Evolutionary conservation across 2,888 invertebrate species (phyloP).

Genomic region (Lasioglossum zephyrum): DNA sequence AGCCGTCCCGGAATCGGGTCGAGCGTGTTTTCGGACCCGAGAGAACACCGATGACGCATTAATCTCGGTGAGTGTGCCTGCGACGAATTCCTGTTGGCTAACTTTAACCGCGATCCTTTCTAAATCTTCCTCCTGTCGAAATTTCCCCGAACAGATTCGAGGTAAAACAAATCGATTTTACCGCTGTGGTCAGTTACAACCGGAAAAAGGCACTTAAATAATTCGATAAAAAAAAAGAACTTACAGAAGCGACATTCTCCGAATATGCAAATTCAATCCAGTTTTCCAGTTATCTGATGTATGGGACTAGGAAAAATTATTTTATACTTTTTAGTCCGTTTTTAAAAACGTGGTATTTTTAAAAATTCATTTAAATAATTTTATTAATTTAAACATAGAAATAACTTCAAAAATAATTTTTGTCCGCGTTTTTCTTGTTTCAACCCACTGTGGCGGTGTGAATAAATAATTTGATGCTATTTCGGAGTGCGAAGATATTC

Average conservation of each 20-base stretch:
- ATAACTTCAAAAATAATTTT: too few species aligned
- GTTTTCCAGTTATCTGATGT: neutral
- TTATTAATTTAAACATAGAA: too few species aligned
- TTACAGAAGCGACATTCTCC: neutral
- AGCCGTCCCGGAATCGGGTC: conserved; percentile 40
- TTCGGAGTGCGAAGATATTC: neutral
- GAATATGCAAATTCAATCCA: neutral
- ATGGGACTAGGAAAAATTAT: too few species aligned
- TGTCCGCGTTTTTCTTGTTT: too few species aligned
- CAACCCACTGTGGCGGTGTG: too few species aligned
- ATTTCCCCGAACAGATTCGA: neutral
- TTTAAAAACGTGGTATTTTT: too few species aligned
- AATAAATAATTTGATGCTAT: too few species aligned
- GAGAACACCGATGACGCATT: neutral
- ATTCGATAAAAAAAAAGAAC: neutral
- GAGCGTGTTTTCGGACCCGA: conserved; percentile 6
- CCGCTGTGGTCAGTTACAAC: too few species aligned
- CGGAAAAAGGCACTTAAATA: too few species aligned
- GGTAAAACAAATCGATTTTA: neutral
- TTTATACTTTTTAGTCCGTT: too few species aligned
- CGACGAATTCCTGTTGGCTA: neutral
- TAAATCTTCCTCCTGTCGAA: neutral
- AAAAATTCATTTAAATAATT: too few species aligned
- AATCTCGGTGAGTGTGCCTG: neutral
- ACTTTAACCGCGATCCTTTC: neutral